These are phyloP conservation scores for Paedocypris sp. DNA, from an alignment of 2,113 vertebrate species.

Conservation along the genomic window DNA sequence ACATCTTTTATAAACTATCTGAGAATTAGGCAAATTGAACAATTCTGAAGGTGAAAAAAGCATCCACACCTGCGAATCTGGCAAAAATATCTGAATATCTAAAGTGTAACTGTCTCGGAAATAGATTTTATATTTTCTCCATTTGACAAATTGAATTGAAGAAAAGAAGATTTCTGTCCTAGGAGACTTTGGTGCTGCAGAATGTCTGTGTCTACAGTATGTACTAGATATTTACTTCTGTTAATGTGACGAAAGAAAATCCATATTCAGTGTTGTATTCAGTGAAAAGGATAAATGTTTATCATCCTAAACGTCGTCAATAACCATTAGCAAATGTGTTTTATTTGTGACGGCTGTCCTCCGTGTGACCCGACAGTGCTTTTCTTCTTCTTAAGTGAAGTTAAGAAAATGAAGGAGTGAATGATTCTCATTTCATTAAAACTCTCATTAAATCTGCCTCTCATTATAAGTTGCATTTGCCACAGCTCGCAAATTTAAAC, in stretches of 20 bases:
- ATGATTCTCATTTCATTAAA: constrained; percentile 55
- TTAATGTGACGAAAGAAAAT: constrained; percentile 2
- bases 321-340: constrained; percentile 7
- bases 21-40: too few relatives aligned
- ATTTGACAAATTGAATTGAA: neutral
- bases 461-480: constrained; percentile 56
- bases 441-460: constrained; percentile 58
- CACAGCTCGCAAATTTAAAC: constrained; percentile 50
- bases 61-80: too few relatives aligned
- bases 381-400: constrained; percentile 38
- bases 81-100: neutral
- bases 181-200: too few relatives aligned
- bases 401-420: constrained; percentile 22
- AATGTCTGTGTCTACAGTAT: too few relatives aligned
- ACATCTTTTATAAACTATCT: too few relatives aligned
- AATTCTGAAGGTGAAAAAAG: too few relatives aligned
- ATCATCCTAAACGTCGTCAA: constrained; percentile 3
- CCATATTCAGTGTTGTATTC: neutral
- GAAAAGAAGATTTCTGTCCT: too few relatives aligned
- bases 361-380: constrained; percentile 39
- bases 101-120: neutral
- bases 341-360: constrained; percentile 32
- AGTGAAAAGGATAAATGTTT: neutral
- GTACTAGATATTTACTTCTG: neutral
- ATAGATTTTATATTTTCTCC: neutral